Percentiles rank a stretch among this genome's conserved stretches.
Conservation (phyloP, 2,888 invertebrate genomes). For the Orchesellides sinensis region DNA sequence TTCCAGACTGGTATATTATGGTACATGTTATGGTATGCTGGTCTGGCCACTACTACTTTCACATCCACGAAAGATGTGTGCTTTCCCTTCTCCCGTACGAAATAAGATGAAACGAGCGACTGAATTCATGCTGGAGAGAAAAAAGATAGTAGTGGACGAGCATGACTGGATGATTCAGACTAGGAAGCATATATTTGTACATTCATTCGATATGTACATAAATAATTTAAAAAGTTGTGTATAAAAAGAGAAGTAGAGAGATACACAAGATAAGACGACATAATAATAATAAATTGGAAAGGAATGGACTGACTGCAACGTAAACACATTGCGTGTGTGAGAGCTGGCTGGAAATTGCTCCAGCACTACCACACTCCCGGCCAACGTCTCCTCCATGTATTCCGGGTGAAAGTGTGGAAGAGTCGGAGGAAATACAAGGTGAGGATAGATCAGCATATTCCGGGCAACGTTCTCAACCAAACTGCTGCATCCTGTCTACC, state of each 20-base stretch:
- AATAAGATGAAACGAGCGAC: too few relatives aligned
- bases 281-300: too few relatives aligned
- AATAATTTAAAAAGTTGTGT: too few relatives aligned
- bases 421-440: slow-evolving; percentile 11
- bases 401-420: slow-evolving; percentile 5
- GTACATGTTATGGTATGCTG: background rate
- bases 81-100: slow-evolving; percentile 32
- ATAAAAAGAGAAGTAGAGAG: too few relatives aligned
- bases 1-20: background rate
- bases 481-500: slow-evolving; percentile 75
- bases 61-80: slow-evolving; percentile 13
- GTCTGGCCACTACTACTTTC: background rate
- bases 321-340: background rate
- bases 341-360: background rate
- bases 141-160: too few relatives aligned
- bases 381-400: too few relatives aligned
- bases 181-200: too few relatives aligned
- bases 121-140: too few relatives aligned
- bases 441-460: slow-evolving; percentile 34
- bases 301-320: slow-evolving; percentile 44
- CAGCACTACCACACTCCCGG: too few relatives aligned
- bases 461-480: slow-evolving; percentile 69
- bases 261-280: too few relatives aligned
- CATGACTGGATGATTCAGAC: too few relatives aligned
- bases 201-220: too few relatives aligned